Conservation (phyloP, 2,113 vertebrate species). For the Mobula hypostoma region DNA sequence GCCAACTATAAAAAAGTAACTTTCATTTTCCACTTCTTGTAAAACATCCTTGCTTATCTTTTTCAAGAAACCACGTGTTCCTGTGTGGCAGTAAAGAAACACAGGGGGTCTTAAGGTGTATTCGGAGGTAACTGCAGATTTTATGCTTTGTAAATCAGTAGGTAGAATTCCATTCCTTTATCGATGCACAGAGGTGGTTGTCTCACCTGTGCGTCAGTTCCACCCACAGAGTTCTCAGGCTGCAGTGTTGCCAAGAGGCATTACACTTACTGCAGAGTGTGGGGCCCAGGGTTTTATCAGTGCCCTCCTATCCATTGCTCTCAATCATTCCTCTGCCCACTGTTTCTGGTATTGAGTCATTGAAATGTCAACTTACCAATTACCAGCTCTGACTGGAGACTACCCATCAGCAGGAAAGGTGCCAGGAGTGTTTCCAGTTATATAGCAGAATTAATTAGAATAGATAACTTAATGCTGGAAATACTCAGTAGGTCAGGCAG, state of each 20-base stretch:
- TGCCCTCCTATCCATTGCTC: neutral
- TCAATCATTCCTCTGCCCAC: neutral
- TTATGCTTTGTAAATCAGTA: neutral
- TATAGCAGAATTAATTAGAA: neutral
- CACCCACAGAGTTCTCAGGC: neutral
- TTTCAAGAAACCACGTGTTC: neutral
- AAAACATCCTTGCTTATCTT: neutral
- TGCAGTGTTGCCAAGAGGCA: neutral
- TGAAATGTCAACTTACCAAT: neutral
- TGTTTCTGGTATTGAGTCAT: neutral
- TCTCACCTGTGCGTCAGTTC: neutral
- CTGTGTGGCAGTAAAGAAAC: neutral
- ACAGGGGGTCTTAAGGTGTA: neutral
- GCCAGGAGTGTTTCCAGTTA: neutral
- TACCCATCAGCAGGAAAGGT: too few species aligned
- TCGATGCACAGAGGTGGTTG: neutral
- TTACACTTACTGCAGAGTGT: neutral
- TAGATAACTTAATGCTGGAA: too few species aligned
- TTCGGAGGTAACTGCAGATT: neutral
- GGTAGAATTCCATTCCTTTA: too few species aligned
- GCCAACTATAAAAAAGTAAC: neutral
- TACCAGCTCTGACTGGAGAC: too few species aligned
- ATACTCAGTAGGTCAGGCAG: too few species aligned
- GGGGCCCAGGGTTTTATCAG: neutral
- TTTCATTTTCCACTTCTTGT: neutral